These are phyloP conservation scores for Percina caprodes DNA, from an alignment of 2,113 vertebrate species.

Conservation along the genomic window DNA sequence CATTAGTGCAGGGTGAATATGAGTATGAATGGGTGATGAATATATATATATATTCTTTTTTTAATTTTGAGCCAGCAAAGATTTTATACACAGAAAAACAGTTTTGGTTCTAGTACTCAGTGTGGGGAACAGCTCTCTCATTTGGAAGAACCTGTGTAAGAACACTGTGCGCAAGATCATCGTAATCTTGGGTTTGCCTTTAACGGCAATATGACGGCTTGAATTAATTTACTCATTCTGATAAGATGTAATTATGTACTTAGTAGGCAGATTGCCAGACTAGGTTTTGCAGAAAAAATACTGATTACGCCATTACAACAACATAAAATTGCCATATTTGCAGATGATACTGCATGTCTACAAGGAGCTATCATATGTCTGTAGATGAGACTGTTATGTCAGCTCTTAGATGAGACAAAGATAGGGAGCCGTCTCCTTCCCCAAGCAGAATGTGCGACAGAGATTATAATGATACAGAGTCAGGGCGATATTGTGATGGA, in stretches of 20 bases:
- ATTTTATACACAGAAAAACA: slow-evolving; percentile 2
- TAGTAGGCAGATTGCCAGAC: not conserved
- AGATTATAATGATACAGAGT: slow-evolving; percentile 21
- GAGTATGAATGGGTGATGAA: too few species aligned
- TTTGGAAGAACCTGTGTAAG: not conserved
- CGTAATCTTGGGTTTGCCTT: not conserved
- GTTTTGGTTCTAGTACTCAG: slow-evolving; percentile 8
- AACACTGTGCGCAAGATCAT: not conserved
- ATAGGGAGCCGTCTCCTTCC: not conserved
- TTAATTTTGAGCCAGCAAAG: not conserved
- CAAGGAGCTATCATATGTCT: slow-evolving; percentile 34
- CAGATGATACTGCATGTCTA: not conserved
- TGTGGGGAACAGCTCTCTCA: not conserved
- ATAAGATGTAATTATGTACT: not conserved
- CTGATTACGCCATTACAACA: not conserved
- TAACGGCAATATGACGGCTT: not conserved
- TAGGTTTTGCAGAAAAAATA: slow-evolving; percentile 5
- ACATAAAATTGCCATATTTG: slow-evolving; percentile 1
- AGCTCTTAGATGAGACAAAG: slow-evolving; percentile 26
- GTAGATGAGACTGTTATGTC: slow-evolving; percentile 35
- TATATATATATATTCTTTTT: too few species aligned
- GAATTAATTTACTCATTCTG: not conserved
- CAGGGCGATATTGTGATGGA: slow-evolving; percentile 25
- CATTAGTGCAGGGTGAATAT: too few species aligned
- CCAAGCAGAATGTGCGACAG: slow-evolving; percentile 10